Evolutionary conservation across 92 coral and sea anemone genomes (phyloP).

Genomic region (Palythoa grandis): DNA sequence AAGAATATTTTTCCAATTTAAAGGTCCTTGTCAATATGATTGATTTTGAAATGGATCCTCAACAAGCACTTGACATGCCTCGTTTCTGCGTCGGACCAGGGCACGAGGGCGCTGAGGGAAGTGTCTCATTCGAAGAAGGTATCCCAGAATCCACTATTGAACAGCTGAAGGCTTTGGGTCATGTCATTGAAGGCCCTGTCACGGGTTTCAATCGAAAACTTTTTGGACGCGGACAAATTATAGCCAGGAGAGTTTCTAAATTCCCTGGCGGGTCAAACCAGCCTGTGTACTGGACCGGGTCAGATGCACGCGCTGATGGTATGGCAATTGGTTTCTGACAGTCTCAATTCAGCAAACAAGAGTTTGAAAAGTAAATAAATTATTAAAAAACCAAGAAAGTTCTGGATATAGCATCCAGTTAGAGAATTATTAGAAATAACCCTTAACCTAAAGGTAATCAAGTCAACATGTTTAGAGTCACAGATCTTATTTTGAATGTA

Average conservation of each 20-base stretch:
- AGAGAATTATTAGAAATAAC: no score
- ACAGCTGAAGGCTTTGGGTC: slow-evolving; percentile 72
- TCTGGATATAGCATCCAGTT: no score
- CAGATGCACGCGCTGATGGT: slow-evolving; percentile 96
- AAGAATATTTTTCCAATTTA: not conserved
- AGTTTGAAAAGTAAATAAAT: not conserved
- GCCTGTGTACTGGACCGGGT: slow-evolving; percentile 95
- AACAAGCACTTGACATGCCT: slow-evolving; percentile 93
- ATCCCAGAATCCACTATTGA: slow-evolving; percentile 58
- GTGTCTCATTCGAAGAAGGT: slow-evolving; percentile 83
- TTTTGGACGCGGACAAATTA: slow-evolving; percentile 94
- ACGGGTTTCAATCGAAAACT: slow-evolving; percentile 59
- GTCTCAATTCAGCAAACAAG: not conserved
- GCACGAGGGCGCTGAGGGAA: slow-evolving; percentile 45
- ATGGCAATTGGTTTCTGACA: slow-evolving; percentile 81
- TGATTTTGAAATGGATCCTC: slow-evolving; percentile 96
- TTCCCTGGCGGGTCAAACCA: slow-evolving; percentile 55
- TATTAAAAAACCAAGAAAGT: not conserved
- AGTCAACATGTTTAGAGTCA: no score
- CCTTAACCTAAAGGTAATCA: no score
- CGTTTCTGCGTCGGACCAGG: slow-evolving; percentile 70
- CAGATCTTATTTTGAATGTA: no score
- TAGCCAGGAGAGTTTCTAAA: slow-evolving; percentile 60
- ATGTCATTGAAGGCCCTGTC: slow-evolving; percentile 73
- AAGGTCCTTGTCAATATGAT: slow-evolving; percentile 96